These are phyloP conservation scores for Caenorhabditis sp. DNA, from an alignment of 2,888 invertebrate genomes.

Conservation along the genomic window DNA sequence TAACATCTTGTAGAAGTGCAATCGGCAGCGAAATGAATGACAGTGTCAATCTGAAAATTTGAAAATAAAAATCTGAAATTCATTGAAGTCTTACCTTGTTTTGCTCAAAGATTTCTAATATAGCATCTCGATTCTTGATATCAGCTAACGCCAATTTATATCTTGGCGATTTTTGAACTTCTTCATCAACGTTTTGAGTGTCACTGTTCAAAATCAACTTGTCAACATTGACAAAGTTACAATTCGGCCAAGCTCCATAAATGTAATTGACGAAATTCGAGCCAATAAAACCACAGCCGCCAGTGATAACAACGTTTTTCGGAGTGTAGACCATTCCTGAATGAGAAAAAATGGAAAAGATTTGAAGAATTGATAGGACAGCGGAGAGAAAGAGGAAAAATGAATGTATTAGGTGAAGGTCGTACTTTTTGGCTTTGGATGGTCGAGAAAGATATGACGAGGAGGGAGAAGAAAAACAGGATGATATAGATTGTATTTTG, in stretches of 20 bases:
- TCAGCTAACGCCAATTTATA: slow-evolving; percentile 64
- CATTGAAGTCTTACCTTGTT: too few relatives aligned
- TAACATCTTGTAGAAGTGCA: slow-evolving; percentile 70
- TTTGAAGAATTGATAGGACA: slow-evolving; percentile 6
- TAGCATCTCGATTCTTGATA: slow-evolving; percentile 60
- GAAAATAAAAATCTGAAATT: background rate
- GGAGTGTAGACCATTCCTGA: slow-evolving; percentile 34
- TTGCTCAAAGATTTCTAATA: slow-evolving; percentile 54
- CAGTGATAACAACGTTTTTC: slow-evolving; percentile 66
- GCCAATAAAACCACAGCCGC: slow-evolving; percentile 70
- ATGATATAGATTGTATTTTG: too few relatives aligned
- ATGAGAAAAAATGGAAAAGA: background rate
- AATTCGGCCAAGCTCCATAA: slow-evolving; percentile 59
- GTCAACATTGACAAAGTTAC: slow-evolving; percentile 67
- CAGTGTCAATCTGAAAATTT: slow-evolving; percentile 60
- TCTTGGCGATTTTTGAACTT: slow-evolving; percentile 54
- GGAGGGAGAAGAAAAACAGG: background rate
- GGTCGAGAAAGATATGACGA: background rate
- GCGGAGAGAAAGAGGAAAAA: slow-evolving; percentile 7
- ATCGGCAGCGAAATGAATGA: slow-evolving; percentile 69
- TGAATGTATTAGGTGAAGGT: slow-evolving; percentile 30
- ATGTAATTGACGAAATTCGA: slow-evolving; percentile 68
- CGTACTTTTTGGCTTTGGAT: slow-evolving; percentile 5
- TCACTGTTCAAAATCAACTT: slow-evolving; percentile 68
- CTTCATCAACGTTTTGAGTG: slow-evolving; percentile 59